Evolutionary conservation across 2,888 invertebrate species (phyloP).

Genomic region (Polia nebulosa): DNA sequence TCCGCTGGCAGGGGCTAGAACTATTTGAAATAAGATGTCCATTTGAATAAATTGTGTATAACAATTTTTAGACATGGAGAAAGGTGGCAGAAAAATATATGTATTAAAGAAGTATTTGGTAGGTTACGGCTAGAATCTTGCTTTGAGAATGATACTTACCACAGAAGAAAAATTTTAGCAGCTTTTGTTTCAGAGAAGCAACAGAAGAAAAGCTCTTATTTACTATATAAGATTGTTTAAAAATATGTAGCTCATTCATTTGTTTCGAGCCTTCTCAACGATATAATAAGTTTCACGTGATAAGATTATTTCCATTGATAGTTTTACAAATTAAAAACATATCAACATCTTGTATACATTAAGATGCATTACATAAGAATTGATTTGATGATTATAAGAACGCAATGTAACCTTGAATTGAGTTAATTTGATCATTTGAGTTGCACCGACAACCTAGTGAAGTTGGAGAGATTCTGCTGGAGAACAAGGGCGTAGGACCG

Average conservation of each 20-base stretch:
- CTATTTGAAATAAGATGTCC: too few species aligned
- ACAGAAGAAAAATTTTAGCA: background rate
- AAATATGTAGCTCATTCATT: background rate
- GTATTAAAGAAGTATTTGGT: too few species aligned
- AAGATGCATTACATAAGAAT: constrained; percentile 19
- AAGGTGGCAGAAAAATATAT: too few species aligned
- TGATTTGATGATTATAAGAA: constrained; percentile 11
- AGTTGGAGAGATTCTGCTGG: background rate
- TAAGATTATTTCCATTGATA: constrained; percentile 18
- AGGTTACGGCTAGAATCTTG: too few species aligned
- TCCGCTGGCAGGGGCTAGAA: too few species aligned
- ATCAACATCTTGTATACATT: constrained; percentile 44
- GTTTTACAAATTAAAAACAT: constrained; percentile 46
- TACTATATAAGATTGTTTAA: background rate
- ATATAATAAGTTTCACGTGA: constrained; percentile 31
- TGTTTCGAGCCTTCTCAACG: background rate
- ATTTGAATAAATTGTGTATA: too few species aligned
- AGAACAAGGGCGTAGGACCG: background rate
- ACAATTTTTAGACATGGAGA: too few species aligned
- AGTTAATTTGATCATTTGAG: background rate
- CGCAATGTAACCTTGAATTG: background rate
- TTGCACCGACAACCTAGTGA: background rate
- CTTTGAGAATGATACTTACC: background rate
- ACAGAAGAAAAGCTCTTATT: background rate
- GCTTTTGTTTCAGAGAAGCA: background rate